A percentile compares a stretch with the other conserved stretches of the same genome.
Evolutionary conservation across 2,888 invertebrate genomes (phyloP).

Genomic region (Matsumyia berberina): DNA sequence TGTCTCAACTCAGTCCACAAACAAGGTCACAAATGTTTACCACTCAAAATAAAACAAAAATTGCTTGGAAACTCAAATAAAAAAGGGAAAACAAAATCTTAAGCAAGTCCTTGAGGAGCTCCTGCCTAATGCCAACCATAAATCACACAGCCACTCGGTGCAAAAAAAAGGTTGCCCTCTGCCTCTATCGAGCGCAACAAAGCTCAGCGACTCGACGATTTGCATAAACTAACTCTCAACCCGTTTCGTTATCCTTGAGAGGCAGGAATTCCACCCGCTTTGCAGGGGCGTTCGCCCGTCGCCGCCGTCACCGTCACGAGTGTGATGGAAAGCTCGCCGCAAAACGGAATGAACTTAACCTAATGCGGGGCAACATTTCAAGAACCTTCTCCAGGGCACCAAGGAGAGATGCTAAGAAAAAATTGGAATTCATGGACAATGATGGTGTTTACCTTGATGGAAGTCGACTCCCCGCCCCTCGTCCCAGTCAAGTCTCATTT

Average conservation of each 20-base stretch:
- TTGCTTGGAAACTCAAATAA: constrained; percentile 17
- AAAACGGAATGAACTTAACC: constrained; percentile 67
- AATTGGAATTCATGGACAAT: constrained; percentile 61
- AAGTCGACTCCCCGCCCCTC: constrained; percentile 36
- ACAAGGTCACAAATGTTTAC: constrained; percentile 34
- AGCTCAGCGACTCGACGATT: constrained; percentile 58
- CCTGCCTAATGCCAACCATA: constrained; percentile 56
- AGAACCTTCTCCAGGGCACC: constrained; percentile 46
- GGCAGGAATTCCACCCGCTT: constrained; percentile 40
- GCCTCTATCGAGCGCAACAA: constrained; percentile 50
- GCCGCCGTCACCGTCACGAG: constrained; percentile 9
- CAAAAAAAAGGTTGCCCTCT: constrained; percentile 10
- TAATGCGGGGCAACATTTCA: constrained; percentile 66
- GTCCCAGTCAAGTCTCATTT: constrained; percentile 62
- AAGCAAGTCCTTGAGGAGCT: constrained; percentile 14
- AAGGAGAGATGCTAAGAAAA: constrained; percentile 19
- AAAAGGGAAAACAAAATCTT: constrained; percentile 8
- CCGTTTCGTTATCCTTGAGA: constrained; percentile 67
- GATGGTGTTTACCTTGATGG: constrained; percentile 74
- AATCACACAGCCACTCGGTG: constrained; percentile 45
- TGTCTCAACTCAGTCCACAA: neutral
- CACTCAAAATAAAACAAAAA: constrained; percentile 25
- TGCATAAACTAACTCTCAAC: constrained; percentile 75
- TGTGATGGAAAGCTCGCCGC: constrained; percentile 18
- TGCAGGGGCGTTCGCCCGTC: constrained; percentile 1